phyloP scores from a whole-genome alignment of 1,140 invertebrate species.

The Dendroctonus valens region DNA sequence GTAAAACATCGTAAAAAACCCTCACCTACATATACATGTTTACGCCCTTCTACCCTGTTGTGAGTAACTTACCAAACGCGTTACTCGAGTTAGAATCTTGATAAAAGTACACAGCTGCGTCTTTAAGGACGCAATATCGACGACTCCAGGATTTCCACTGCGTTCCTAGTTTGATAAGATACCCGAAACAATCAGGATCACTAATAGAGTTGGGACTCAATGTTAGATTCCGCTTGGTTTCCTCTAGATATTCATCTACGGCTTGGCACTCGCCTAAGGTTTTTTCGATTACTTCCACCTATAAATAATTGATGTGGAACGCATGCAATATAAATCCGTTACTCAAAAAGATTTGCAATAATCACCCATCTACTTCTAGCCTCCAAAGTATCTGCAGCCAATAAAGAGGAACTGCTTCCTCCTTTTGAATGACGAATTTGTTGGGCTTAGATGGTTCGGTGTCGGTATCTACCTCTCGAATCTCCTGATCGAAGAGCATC shows the following conservation, averaged over 20 bases:
- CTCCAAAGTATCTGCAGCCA: slow-evolving; percentile 78
- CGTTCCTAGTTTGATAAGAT: slow-evolving; percentile 76
- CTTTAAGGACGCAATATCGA: slow-evolving; percentile 92
- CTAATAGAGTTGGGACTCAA: slow-evolving; percentile 70
- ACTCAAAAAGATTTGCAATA: neutral
- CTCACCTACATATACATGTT: neutral
- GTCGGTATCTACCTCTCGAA: slow-evolving; percentile 64
- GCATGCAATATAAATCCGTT: slow-evolving; percentile 32
- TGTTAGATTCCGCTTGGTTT: slow-evolving; percentile 66
- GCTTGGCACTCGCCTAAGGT: slow-evolving; percentile 62
- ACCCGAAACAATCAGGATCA: slow-evolving; percentile 87
- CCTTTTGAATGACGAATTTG: slow-evolving; percentile 70
- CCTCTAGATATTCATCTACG: slow-evolving; percentile 73
- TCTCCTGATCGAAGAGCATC: slow-evolving; percentile 79
- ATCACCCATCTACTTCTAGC: slow-evolving; percentile 68
- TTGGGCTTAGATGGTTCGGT: slow-evolving; percentile 52
- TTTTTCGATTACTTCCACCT: slow-evolving; percentile 64
- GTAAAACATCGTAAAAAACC: neutral
- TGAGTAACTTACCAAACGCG: slow-evolving; percentile 69
- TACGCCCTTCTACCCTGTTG: neutral
- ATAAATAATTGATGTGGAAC: slow-evolving; percentile 10
- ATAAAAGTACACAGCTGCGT: slow-evolving; percentile 94
- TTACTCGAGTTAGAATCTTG: slow-evolving; percentile 79
- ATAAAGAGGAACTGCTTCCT: slow-evolving; percentile 72
- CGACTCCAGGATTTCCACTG: slow-evolving; percentile 84